Evolutionary conservation across 2,797 vertebrate genomes (phyloP), one percentile per base, ranked within the genome.

Genomic region (Falco berigora): DNA sequence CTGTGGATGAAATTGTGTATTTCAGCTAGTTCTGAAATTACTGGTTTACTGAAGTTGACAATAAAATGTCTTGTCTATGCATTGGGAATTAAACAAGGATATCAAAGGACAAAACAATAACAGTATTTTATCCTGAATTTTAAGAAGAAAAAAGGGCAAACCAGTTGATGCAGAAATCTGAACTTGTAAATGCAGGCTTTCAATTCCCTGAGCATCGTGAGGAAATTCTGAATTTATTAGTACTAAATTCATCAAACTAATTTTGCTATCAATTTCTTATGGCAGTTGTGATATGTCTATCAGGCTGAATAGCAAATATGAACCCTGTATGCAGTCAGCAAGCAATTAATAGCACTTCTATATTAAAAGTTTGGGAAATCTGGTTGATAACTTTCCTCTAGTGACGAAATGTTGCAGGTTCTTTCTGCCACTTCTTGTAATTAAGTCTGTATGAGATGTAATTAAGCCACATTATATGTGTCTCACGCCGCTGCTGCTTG

Each of bases 361-460:
- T 42, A 38, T 44, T 89, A 55, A 74, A 94, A 93, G 86, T 91
- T 92, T 76, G 55, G 62, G 73, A 93, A 95, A 91, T 38, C 52
- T 19, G 30, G 38, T 46, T 84, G 63, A 58, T 90, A 89, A 87
- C 82, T 95, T 93, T 86, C 79, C 77, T 85, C 68, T 82, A 76
- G 53, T 22, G 15, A 76, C 75, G 86, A 90, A 90, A 86, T 82
- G 78, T 87, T 81, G 59, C 69, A 95, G 73, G 84, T 95, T 95
- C 58, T 89, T 88, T 91, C 89, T 97, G 81, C 80, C 84, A 90
- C 86, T 81, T 95, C 84, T 46, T 2, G 17, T 95, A 94, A 96
- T 96, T 96, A 96, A 86, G 81, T 50, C 69, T 94, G 53, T 67
- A 66, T 58, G 49, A 88, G 89, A 91, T 58, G 50, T 95, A 95